Evolutionary conservation across 2,797 vertebrate genomes (phyloP).

Genomic region (Triplophysa yarkandensis): DNA sequence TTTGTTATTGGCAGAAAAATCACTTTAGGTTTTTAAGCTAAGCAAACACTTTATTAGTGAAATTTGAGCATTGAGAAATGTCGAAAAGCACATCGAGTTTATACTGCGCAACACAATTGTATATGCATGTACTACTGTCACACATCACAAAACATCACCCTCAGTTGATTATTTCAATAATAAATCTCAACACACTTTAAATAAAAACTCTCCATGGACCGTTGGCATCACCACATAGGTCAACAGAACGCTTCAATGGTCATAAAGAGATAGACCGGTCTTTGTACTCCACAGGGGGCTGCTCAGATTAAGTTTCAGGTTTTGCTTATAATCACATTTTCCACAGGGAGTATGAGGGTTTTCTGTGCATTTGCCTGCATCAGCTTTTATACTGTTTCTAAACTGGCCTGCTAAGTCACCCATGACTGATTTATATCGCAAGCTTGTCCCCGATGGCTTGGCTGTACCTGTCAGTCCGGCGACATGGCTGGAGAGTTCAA

Average conservation of each 20-base stretch:
- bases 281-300: constrained; percentile 52
- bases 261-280: constrained; percentile 50
- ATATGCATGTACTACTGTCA: not conserved
- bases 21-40: too few species aligned
- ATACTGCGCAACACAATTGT: not conserved
- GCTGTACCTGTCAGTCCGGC: constrained; percentile 73
- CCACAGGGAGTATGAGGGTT: constrained; percentile 60
- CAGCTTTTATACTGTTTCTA: constrained; percentile 64
- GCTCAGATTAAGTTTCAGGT: constrained; percentile 64
- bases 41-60: constrained; percentile 26
- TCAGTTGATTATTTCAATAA: constrained; percentile 18
- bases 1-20: not conserved
- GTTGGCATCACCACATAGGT: constrained; percentile 1
- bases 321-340: constrained; percentile 67
- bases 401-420: constrained; percentile 73
- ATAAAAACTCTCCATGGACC: not conserved
- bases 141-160: constrained; percentile 6
- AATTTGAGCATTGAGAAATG: constrained; percentile 56
- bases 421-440: constrained; percentile 75
- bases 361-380: constrained; percentile 41
- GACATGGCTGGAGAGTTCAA: constrained; percentile 45
- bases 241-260: constrained; percentile 46
- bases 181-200: constrained; percentile 15
- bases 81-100: constrained; percentile 32
- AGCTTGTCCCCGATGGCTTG: constrained; percentile 70